Conservation (phyloP, 2,888 invertebrate species). For the Patella ulyssiponensis region DNA sequence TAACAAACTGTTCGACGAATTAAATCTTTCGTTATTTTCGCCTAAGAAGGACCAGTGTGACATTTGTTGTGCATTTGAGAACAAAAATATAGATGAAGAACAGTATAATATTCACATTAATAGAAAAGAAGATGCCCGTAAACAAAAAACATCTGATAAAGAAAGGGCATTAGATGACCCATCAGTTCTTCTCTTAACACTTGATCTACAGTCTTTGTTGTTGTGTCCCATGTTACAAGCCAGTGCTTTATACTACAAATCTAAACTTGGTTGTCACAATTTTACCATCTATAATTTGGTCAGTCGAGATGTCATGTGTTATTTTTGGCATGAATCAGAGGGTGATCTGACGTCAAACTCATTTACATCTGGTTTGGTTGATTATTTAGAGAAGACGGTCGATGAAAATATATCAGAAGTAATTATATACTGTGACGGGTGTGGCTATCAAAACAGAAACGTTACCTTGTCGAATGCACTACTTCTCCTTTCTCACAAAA, state of each 20-base stretch:
- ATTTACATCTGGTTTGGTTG: no score
- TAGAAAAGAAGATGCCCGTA: background rate
- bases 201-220: conserved; percentile 25
- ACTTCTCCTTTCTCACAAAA: no score
- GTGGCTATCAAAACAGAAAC: no score
- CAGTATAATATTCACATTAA: background rate
- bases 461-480: no score
- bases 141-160: conserved; percentile 20
- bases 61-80: background rate
- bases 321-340: no score
- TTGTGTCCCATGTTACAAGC: conserved; percentile 21
- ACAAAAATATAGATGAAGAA: background rate
- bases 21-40: background rate
- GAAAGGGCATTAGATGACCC: background rate
- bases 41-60: conserved; percentile 29
- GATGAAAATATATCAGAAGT: no score
- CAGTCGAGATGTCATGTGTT: no score
- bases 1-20: no score
- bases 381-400: no score
- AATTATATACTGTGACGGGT: no score
- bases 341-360: no score
- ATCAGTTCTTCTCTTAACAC: conserved; percentile 1
- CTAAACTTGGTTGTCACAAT: conserved; percentile 23
- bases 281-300: conserved; percentile 26
- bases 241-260: conserved; percentile 22